Evolutionary conservation across 2,113 vertebrate genomes (phyloP).

Genomic region (Atlantisia rogersi): DNA sequence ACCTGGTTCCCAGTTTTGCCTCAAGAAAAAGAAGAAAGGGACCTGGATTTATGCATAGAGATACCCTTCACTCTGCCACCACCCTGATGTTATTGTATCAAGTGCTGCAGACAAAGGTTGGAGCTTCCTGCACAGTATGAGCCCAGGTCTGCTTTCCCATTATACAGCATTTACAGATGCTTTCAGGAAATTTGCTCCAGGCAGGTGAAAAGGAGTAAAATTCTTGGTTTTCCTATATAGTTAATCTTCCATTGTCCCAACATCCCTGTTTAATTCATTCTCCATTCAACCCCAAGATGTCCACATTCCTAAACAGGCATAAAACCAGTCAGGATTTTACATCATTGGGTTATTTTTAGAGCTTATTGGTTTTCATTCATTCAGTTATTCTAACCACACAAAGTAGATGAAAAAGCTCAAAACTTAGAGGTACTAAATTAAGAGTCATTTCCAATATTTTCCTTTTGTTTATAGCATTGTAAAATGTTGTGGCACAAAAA

Average conservation of each 20-base stretch:
- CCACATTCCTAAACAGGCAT: not conserved
- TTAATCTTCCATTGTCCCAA: slow-evolving; percentile 18
- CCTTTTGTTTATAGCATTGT: not conserved
- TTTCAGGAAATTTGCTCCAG: slow-evolving; percentile 51
- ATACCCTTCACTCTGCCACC: slow-evolving; percentile 19
- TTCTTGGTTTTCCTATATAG: slow-evolving; percentile 25
- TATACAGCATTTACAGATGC: slow-evolving; percentile 51
- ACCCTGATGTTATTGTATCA: not conserved
- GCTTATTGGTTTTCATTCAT: not conserved
- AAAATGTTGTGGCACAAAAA: not conserved
- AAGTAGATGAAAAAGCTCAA: not conserved
- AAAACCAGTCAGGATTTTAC: not conserved
- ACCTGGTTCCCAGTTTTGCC: not conserved
- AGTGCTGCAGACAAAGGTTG: slow-evolving; percentile 15
- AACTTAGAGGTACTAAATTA: not conserved
- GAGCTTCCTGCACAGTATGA: slow-evolving; percentile 53
- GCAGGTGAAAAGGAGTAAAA: slow-evolving; percentile 46
- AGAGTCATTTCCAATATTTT: not conserved
- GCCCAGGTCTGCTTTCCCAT: slow-evolving; percentile 21
- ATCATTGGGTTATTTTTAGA: not conserved
- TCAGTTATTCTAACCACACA: not conserved
- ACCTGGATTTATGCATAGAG: slow-evolving; percentile 34
- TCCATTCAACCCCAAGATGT: not conserved
- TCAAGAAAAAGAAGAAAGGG: not conserved
- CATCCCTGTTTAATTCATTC: slow-evolving; percentile 47